Percentiles rank a stretch among this genome's conserved stretches.
Evolutionary conservation across 1,140 invertebrate species (phyloP).

Genomic region (Ceratoteleas bidentatus): DNA sequence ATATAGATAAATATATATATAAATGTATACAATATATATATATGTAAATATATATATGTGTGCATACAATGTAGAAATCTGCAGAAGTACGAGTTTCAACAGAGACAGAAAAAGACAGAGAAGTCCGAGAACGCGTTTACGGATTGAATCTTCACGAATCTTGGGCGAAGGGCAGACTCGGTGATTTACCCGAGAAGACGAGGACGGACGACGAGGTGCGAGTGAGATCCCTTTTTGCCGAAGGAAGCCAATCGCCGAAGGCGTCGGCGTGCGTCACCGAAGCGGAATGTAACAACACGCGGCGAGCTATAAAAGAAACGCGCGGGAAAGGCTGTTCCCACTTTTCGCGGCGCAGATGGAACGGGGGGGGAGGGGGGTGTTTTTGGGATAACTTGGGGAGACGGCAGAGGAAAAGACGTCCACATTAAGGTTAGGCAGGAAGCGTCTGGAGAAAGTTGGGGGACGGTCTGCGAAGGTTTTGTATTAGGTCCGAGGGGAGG

Average conservation of each 20-base stretch:
- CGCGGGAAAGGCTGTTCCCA: slow-evolving; percentile 46
- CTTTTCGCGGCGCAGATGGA: slow-evolving; percentile 31
- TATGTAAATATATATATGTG: too few species aligned
- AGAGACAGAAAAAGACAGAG: slow-evolving; percentile 5
- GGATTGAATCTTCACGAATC: slow-evolving; percentile 61
- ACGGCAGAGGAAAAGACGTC: too few species aligned
- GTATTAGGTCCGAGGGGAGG: too few species aligned
- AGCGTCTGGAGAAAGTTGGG: too few species aligned
- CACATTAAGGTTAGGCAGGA: too few species aligned
- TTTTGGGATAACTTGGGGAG: too few species aligned
- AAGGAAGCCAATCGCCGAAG: slow-evolving; percentile 67
- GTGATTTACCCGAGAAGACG: slow-evolving; percentile 57
- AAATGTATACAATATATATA: too few species aligned
- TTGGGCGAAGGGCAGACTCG: slow-evolving; percentile 55
- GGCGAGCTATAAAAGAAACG: slow-evolving; percentile 60
- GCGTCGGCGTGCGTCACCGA: slow-evolving; percentile 75
- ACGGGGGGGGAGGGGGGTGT: too few species aligned
- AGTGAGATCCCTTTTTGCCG: slow-evolving; percentile 44
- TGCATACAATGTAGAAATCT: too few species aligned
- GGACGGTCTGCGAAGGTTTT: too few species aligned
- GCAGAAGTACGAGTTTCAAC: slow-evolving; percentile 29
- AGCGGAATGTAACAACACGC: slow-evolving; percentile 75
- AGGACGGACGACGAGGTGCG: slow-evolving; percentile 31
- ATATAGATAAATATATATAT: too few species aligned
- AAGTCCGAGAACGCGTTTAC: too few species aligned